Percentiles rank a stretch among this genome's conserved stretches.
These are phyloP conservation scores for Cylas formicarius DNA, from an alignment of 1,140 invertebrate genomes.

Conservation along the genomic window DNA sequence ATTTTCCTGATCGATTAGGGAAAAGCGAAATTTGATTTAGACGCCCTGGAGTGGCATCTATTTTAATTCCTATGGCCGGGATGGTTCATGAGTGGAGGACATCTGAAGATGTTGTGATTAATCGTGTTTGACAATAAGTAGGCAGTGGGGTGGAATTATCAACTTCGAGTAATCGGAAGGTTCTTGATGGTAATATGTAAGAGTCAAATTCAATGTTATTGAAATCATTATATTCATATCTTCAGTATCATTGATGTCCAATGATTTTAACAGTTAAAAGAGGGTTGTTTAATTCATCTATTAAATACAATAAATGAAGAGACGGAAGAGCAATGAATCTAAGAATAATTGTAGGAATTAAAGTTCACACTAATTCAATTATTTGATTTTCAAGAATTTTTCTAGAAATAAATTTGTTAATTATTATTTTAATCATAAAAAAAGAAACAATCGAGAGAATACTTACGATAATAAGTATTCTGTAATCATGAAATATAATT, in stretches of 20 bases:
- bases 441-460: conserved; percentile 53
- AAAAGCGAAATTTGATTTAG: conserved; percentile 56
- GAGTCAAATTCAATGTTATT: conserved; percentile 55
- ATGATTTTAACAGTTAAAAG: conserved; percentile 49
- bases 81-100: conserved; percentile 64
- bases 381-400: conserved; percentile 45
- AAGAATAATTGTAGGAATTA: conserved; percentile 53
- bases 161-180: conserved; percentile 52
- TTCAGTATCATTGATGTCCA: conserved; percentile 28
- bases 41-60: conserved; percentile 58
- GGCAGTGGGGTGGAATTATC: conserved; percentile 61
- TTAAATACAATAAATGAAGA: conserved; percentile 51
- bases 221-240: conserved; percentile 24
- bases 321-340: conserved; percentile 57
- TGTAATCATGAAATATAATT: conserved; percentile 54
- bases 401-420: conserved; percentile 46
- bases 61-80: conserved; percentile 55
- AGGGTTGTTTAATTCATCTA: conserved; percentile 52
- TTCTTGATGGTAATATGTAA: conserved; percentile 57
- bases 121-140: conserved; percentile 49
- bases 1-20: conserved; percentile 51
- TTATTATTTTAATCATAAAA: conserved; percentile 47
- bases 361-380: conserved; percentile 59
- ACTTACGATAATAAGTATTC: conserved; percentile 50
- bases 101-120: conserved; percentile 54